Percentiles rank a stretch among this genome's conserved stretches.
Conservation (phyloP, 2,113 vertebrate genomes). For the Nesogale talazaci region DNA sequence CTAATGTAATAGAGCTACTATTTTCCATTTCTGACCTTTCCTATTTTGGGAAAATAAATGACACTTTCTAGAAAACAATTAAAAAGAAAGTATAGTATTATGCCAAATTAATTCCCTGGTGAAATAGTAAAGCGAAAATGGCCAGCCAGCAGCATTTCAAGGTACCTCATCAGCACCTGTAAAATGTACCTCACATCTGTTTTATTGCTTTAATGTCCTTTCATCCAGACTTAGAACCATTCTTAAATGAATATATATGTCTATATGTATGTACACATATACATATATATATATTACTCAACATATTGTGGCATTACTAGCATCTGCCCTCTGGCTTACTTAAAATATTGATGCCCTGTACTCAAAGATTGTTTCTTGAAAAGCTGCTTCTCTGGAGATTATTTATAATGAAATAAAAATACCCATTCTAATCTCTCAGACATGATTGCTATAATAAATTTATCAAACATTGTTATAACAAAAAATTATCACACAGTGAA, state of each 20-base stretch:
- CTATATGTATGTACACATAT: too few relatives aligned
- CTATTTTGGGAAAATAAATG: constrained; percentile 14
- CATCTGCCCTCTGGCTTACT: background rate
- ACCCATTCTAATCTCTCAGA: constrained; percentile 27
- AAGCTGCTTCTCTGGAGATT: background rate
- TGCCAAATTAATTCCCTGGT: constrained; percentile 17
- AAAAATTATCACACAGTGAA: too few relatives aligned
- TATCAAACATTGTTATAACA: background rate
- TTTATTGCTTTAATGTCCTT: background rate
- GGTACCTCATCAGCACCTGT: background rate
- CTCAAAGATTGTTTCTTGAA: background rate
- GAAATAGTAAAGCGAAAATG: constrained; percentile 6
- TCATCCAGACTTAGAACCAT: background rate
- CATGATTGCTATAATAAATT: background rate
- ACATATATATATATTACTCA: background rate
- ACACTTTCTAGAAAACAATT: constrained; percentile 26
- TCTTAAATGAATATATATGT: constrained; percentile 15
- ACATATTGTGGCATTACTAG: background rate
- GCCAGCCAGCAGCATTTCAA: constrained; percentile 32
- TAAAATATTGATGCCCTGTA: background rate
- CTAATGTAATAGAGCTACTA: background rate
- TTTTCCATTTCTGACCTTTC: constrained; percentile 47
- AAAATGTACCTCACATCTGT: constrained; percentile 29
- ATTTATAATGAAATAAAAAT: constrained; percentile 33
- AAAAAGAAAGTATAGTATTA: constrained; percentile 18